phyloP scores from a whole-genome alignment of 2,797 vertebrate species.

The Megalops cyprinoides region DNA sequence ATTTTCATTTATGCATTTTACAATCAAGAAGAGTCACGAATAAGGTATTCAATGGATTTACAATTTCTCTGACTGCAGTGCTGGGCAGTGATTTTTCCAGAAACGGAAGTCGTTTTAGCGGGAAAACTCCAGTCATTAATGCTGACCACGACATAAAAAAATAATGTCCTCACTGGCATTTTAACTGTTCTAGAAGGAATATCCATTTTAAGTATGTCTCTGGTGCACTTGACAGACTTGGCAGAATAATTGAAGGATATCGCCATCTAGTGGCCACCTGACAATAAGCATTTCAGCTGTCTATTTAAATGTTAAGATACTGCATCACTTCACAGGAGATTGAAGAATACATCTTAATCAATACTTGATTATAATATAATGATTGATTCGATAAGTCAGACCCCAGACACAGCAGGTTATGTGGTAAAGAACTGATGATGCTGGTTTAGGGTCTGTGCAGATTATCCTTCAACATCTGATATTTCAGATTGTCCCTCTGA shows the following conservation, averaged over 20 bases:
- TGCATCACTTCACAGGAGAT: neutral
- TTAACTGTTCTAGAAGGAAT: neutral
- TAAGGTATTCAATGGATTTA: neutral
- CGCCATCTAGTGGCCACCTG: constrained; percentile 60
- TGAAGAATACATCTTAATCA: neutral
- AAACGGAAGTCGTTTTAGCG: neutral
- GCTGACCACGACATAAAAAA: neutral
- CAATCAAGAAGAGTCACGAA: too few species aligned
- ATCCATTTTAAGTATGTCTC: neutral
- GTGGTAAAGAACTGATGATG: too few species aligned
- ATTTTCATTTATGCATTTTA: too few species aligned
- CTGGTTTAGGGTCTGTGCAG: neutral
- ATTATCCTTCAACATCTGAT: neutral
- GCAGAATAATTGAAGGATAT: constrained; percentile 40
- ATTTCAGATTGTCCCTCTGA: neutral
- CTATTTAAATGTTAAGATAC: neutral
- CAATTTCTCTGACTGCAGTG: too few species aligned
- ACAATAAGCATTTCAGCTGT: neutral
- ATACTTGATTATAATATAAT: too few species aligned
- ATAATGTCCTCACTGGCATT: too few species aligned
- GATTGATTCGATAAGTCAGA: too few species aligned
- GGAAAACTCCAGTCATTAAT: neutral
- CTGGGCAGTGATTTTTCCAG: neutral
- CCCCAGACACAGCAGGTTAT: neutral
- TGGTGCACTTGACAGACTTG: neutral